Evolutionary conservation across 2,113 vertebrate genomes (phyloP), one percentile per base, ranked within the genome.

Genomic region (Microcebus tavaratra): DNA sequence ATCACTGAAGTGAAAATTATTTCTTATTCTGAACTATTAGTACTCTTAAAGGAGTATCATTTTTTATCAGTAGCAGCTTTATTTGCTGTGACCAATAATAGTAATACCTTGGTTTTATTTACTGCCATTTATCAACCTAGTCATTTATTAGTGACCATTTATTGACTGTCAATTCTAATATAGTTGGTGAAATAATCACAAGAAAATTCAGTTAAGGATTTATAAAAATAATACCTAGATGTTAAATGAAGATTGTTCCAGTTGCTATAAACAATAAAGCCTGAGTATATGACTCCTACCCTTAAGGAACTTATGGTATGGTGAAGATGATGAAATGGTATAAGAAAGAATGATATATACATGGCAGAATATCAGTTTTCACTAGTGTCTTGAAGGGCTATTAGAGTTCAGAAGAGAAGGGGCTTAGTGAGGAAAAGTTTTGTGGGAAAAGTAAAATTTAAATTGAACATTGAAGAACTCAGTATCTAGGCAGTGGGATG

Each of bases 1-100:
- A 72, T 95, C 45, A 57, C 57, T 67, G 27, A 80, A 84, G 21
- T 93, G 63, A 97, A 95, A 92, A 75, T 87, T 92, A 42, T n/a
- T 96, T 29, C 36, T 95, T 78, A 17, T 81, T 97, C 21, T 72
- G 8, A 95, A 88, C 67, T 87, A 23, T 70, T 48, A 78, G 21
- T 94, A 68, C 53, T 95, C 25, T 86, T 90, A 91, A 96, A 90
- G 4, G 27, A 65, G 20, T 78, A n/a, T 57, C 31, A 67, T 48
- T 95, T 87, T 91, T 27, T 55, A 23, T 80, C 72, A 82, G 11
- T 84, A 86, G 57, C 34, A 79, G 39, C 65, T 81, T 93, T 95
- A 12, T 84, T 88, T 80, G 17, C 70, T 82, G 12, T 88, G 34
- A 93, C 23, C 3, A 84, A 4, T 63, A 80, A 82, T 61, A 84